Evolutionary conservation across 2,113 vertebrate genomes (phyloP).

Genomic region (Panthera uncia): DNA sequence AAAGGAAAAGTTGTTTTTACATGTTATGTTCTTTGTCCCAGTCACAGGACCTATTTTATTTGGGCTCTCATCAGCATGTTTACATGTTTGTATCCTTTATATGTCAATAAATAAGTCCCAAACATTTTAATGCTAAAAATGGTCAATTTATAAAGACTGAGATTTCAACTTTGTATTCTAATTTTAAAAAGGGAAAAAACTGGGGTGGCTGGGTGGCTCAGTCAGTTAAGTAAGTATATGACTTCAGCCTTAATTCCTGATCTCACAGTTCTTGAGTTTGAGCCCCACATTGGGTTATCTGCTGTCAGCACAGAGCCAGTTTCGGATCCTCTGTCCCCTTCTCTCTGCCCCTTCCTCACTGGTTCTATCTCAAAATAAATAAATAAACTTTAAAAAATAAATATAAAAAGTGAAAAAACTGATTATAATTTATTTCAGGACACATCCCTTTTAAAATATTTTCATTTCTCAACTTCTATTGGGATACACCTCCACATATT

Average conservation of each 20-base stretch:
- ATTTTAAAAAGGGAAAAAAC: background rate
- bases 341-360: too few species aligned
- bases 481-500: background rate
- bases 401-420: background rate
- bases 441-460: background rate
- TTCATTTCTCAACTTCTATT: background rate
- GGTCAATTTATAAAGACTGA: background rate
- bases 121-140: slow-evolving; percentile 25
- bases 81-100: background rate
- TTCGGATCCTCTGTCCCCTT: too few species aligned
- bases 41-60: background rate
- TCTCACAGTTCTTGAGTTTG: too few species aligned
- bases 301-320: too few species aligned
- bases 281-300: too few species aligned
- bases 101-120: background rate
- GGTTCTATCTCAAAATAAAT: too few species aligned
- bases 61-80: background rate
- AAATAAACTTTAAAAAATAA: too few species aligned
- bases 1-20: background rate
- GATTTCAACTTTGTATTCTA: background rate
- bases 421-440: background rate
- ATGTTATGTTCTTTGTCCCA: background rate
- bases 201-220: too few species aligned
- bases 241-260: too few species aligned
- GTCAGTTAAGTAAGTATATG: too few species aligned